A percentile compares a stretch with the other conserved stretches of the same genome.
These are phyloP conservation scores for Stigmatopora nigra DNA, from an alignment of 2,113 vertebrate genomes.

Conservation along the genomic window DNA sequence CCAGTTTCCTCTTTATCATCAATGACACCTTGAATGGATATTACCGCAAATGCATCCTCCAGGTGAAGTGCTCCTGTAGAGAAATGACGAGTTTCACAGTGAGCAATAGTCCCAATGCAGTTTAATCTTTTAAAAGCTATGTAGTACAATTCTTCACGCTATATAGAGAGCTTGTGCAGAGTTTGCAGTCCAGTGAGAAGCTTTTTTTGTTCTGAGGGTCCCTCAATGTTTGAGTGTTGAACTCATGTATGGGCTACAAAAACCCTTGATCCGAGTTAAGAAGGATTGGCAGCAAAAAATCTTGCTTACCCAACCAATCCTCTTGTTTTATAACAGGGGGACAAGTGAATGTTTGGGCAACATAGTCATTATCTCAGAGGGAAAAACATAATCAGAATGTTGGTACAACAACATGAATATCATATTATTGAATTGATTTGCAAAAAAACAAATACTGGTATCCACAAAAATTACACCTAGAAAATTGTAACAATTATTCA, in stretches of 20 bases:
- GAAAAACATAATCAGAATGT: not conserved
- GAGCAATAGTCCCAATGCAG: not conserved
- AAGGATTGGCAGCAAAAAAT: constrained; percentile 42
- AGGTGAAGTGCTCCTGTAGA: constrained; percentile 25
- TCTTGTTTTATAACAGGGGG: constrained; percentile 36
- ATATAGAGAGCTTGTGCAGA: constrained; percentile 1
- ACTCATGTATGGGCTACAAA: constrained; percentile 20
- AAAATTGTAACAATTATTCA: not conserved
- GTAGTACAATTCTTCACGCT: not conserved
- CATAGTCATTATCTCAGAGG: not conserved
- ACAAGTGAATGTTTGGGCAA: not conserved
- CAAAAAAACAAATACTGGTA: too few relatives aligned
- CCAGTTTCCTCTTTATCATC: constrained; percentile 31
- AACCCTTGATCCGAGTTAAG: constrained; percentile 55
- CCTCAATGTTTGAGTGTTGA: constrained; percentile 15
- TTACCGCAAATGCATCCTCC: constrained; percentile 36
- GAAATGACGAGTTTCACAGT: constrained; percentile 18
- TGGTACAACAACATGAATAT: not conserved
- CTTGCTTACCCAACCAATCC: constrained; percentile 41
- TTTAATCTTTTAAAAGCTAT: not conserved
- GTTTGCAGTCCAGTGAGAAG: constrained; percentile 14
- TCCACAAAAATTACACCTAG: not conserved
- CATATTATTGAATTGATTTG: too few relatives aligned
- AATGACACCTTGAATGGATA: constrained; percentile 4
- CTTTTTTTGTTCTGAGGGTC: constrained; percentile 14